These are phyloP conservation scores for Hyppa rectilinea DNA, from an alignment of 2,888 invertebrate species.

Conservation along the genomic window DNA sequence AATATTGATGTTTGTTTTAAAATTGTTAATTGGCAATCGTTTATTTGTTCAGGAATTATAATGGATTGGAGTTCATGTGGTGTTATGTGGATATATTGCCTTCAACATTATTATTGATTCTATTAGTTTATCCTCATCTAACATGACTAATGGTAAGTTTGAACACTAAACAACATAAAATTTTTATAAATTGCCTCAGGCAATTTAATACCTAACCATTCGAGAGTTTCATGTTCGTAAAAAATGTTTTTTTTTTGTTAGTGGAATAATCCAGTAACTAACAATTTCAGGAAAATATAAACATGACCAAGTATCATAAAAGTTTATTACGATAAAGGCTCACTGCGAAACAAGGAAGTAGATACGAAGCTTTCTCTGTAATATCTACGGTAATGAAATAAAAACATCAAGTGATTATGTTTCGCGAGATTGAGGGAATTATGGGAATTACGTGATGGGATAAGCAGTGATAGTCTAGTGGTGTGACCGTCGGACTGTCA, in stretches of 20 bases:
- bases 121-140: not conserved
- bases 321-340: conserved; percentile 36
- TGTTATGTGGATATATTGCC: not conserved
- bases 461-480: no score
- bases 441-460: conserved; percentile 16
- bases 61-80: conserved; percentile 9
- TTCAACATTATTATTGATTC: not conserved
- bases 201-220: not conserved
- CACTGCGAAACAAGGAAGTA: conserved; percentile 19
- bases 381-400: conserved; percentile 38
- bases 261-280: not conserved
- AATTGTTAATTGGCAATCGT: conserved; percentile 35
- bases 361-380: conserved; percentile 14
- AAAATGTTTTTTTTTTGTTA: not conserved
- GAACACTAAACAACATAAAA: not conserved
- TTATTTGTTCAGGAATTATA: conserved; percentile 16
- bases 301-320: conserved; percentile 27
- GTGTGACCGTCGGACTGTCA: no score
- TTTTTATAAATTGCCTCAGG: conserved; percentile 1
- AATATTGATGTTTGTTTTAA: conserved; percentile 48
- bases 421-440: conserved; percentile 27
- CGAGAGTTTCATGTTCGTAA: not conserved
- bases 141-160: not conserved
- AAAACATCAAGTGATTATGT: conserved; percentile 46
- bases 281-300: conserved; percentile 9